These are phyloP conservation scores for Ichneumon xanthorius DNA, from an alignment of 2,888 invertebrate species.

Conservation along the genomic window DNA sequence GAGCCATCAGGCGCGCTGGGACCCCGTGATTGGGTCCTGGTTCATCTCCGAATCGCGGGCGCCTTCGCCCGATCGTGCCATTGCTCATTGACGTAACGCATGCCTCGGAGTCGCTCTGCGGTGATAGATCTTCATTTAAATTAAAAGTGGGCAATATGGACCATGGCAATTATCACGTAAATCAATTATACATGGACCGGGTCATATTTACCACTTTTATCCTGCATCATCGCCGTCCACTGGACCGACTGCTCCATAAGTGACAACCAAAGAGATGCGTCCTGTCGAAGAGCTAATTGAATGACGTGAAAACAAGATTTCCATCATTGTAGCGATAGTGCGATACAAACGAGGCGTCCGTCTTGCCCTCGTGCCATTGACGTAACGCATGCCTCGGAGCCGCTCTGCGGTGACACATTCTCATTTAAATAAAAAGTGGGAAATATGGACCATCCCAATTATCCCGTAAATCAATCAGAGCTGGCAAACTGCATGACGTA, in stretches of 20 bases:
- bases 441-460: no score
- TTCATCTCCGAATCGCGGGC: background rate
- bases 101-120: background rate
- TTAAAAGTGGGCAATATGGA: background rate
- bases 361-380: background rate
- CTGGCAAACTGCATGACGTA: no score
- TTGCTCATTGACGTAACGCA: constrained; percentile 5
- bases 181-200: no score
- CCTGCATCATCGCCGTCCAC: no score
- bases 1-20: constrained; percentile 60
- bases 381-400: background rate
- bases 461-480: no score
- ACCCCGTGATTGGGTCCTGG: background rate
- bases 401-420: background rate
- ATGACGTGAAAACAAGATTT: no score
- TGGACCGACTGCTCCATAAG: no score
- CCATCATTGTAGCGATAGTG: no score
- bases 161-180: background rate
- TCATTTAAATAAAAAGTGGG: background rate
- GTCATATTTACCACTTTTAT: no score
- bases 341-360: background rate
- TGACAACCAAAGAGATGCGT: no score
- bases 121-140: constrained; percentile 4
- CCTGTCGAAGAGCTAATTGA: no score
- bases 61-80: background rate